Conservation (phyloP, 1,140 invertebrate species). For the Drosophila nigromelanica region DNA sequence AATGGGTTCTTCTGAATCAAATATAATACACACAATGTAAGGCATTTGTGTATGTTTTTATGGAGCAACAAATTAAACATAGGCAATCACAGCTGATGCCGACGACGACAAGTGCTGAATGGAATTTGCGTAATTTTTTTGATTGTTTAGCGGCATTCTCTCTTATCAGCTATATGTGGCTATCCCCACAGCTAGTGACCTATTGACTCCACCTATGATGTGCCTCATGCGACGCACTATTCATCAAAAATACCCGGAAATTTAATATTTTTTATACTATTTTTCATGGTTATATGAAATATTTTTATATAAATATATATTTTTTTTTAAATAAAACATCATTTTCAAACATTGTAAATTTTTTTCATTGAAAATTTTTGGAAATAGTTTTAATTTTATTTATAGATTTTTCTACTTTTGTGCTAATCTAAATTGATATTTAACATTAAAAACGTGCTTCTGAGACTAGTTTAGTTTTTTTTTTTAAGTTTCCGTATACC, state of each 20-base stretch:
- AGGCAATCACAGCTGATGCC: not conserved
- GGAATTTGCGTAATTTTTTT: conserved; percentile 24
- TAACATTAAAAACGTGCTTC: too few relatives aligned
- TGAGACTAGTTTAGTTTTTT: too few relatives aligned
- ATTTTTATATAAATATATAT: too few relatives aligned
- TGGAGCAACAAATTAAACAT: not conserved
- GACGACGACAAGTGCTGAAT: conserved; percentile 15
- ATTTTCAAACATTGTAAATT: too few relatives aligned
- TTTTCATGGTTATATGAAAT: not conserved
- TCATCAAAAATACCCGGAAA: conserved; percentile 21
- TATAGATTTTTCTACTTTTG: not conserved
- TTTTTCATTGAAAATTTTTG: too few relatives aligned
- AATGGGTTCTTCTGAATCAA: conserved; percentile 18
- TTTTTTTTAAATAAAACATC: too few relatives aligned
- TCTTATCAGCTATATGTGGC: conserved; percentile 14
- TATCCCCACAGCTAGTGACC: conserved; percentile 13
- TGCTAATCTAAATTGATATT: too few relatives aligned
- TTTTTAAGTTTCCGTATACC: too few relatives aligned
- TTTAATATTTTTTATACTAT: not conserved
- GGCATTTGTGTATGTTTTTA: conserved; percentile 1
- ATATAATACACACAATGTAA: conserved; percentile 8
- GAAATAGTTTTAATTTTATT: too few relatives aligned
- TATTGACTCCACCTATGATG: not conserved
- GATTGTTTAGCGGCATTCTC: not conserved
- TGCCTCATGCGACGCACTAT: not conserved